Base-by-base conservation (phyloP, 2,888 invertebrate genomes). In the Mimas tiliae region DNA sequence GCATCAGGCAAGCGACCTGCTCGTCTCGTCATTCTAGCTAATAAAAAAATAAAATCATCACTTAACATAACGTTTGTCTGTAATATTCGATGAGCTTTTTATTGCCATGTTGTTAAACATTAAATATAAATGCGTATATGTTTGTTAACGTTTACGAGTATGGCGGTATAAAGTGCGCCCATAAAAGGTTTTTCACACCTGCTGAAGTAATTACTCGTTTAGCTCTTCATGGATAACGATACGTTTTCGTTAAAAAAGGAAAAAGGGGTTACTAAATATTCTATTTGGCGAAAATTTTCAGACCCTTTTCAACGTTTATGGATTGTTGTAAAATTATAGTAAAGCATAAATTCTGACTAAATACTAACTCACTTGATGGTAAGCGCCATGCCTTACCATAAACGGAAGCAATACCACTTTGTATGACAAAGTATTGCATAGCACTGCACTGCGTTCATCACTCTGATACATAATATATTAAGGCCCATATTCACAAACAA, bases 81-180 rank as follows among this genome's bases (percentile, higher is more conserved):
- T 38, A 6, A 51, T 67, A 71, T 65, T 52, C 21, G 63, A 62
- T 52, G 62, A 47, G 34, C 21, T 19, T 62, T 65, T 63, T 66
- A 66, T 68, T 64, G 65, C 64, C 65, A 45, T 68, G 62, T 65
- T 51, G 68, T 68, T 42, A 51, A 64, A 68, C 76, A 74, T 77
- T 78, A 76, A 75, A 78, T 74, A 70, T 71, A 74, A 71, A 75
- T 69, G 51, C 67, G 68, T 69, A 76, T 76, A 76, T 76, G 74
- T 72, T 77, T 68, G 76, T 73, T 72, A 38, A 62, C 71, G 64
- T 71, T 70, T 70, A 74, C 74, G 68, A 63, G 68, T 16, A 65
- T 65, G 68, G 70, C 66, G 66, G 68, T 69, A 69, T 69, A 58
- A 66, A 69, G 68, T 50, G 53, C 62, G 68, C 68, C 53, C 42